These are phyloP conservation scores for Sitobion miscanthi DNA, from an alignment of 1,140 invertebrate species.

Conservation along the genomic window DNA sequence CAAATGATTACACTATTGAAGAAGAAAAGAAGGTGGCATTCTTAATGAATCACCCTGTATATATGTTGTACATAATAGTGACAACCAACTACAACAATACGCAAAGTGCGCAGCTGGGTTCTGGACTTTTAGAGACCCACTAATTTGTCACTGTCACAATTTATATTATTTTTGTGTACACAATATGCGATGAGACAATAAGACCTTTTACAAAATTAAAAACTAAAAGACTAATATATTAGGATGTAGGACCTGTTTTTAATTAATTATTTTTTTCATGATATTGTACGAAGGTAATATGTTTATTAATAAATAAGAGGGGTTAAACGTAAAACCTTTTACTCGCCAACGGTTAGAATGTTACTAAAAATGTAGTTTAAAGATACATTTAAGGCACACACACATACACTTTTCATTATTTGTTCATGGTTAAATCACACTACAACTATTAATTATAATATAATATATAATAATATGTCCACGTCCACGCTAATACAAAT, in stretches of 20 bases:
- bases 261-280: not conserved
- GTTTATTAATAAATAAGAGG: not conserved
- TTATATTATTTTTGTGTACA: constrained; percentile 8
- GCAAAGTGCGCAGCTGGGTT: not conserved
- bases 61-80: not conserved
- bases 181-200: not conserved
- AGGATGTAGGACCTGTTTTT: not conserved
- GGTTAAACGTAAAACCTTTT: not conserved
- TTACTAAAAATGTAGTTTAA: not conserved
- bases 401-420: not conserved
- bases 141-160: not conserved
- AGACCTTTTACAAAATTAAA: constrained; percentile 15
- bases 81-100: not conserved
- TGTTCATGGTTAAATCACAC: not conserved
- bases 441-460: not conserved
- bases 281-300: not conserved
- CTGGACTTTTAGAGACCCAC: not conserved
- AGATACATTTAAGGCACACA: not conserved
- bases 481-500: not conserved
- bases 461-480: not conserved
- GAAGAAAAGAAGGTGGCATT: no score
- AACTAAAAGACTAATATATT: not conserved
- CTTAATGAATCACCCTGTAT: no score
- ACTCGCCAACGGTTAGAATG: not conserved
- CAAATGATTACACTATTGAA: no score